Base-by-base conservation (phyloP, 2,113 vertebrate genomes). In the Microcebus tavaratra region DNA sequence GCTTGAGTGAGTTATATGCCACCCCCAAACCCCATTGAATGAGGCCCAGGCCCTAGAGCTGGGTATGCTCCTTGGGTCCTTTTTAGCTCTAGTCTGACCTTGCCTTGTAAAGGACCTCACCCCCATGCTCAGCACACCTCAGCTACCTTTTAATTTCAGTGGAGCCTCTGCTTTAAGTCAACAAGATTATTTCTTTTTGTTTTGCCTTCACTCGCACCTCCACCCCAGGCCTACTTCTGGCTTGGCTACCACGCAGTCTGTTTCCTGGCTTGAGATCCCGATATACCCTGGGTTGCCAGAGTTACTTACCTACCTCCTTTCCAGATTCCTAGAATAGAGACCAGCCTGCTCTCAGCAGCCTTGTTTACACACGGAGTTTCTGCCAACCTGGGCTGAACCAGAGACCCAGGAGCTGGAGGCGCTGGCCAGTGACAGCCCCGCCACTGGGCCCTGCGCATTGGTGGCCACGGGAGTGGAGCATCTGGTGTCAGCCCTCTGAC, bases 121-220 rank as follows among this genome's bases (percentile, higher is more conserved):
- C 8, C 13, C 9, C 4, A 36, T 21, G 53, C 27, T 61, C 10
- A 63, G 31, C 5, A n/a, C 10, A 90, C 23, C 14, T 39, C 31
- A 34, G 11, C 57, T 59, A 50, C 9, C 45, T 48, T 92, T 65
- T 83, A 2, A n/a, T 78, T 70, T 61, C 61, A 88, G 87, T 53
- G 29, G 45, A 89, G 42, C 61, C 20, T 96, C 61, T 87, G 88
- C 79, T 95, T 61, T 78, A 17, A 68, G 67, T 88, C 31, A 78
- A 53, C 45, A 11, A 27, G 27, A 4, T 86, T 3, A 82, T 82
- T 93, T 48, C 17, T 61, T 92, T 75, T 59, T 39, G 36, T 88
- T 81, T 91, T 36, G 8, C 31, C 90, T 78, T 68, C 27, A 25
- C 39, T 2, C 25, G 36, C 29, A 55, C 59, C 48, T 78, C 21